A percentile compares a stretch with the other conserved stretches of the same genome.
Conservation (phyloP, 2,113 vertebrate species). For the Sander vitreus region DNA sequence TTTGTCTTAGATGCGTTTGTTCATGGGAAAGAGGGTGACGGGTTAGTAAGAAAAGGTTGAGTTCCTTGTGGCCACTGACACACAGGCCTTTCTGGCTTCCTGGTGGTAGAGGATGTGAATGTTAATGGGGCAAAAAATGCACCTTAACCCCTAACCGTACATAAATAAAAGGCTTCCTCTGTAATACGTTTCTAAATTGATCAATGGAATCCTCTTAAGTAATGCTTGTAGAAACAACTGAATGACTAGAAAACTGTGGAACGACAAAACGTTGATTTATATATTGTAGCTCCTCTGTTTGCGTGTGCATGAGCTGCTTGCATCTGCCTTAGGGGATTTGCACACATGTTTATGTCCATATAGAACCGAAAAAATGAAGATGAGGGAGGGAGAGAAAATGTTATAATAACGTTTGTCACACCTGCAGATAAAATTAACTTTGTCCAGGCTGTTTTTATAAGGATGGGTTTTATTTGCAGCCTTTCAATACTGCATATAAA, state of each 20-base stretch:
- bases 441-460: constrained; percentile 7
- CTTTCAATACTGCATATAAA: background rate
- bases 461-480: background rate
- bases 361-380: constrained; percentile 5
- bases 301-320: background rate
- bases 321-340: background rate
- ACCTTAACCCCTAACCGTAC: constrained; percentile 4
- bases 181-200: constrained; percentile 14
- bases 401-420: constrained; percentile 6
- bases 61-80: constrained; percentile 61
- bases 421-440: constrained; percentile 14
- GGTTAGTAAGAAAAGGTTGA: constrained; percentile 62
- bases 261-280: background rate
- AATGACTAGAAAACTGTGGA: background rate
- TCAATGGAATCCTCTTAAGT: constrained; percentile 23
- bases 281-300: background rate
- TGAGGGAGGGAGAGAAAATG: background rate
- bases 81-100: constrained; percentile 33
- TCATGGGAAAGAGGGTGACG: constrained; percentile 50
- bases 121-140: constrained; percentile 47
- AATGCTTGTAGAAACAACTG: background rate
- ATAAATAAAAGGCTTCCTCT: constrained; percentile 50
- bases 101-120: constrained; percentile 35
- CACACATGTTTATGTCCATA: background rate
- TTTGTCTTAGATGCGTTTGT: constrained; percentile 49